These are phyloP conservation scores for Natrix natrix DNA, from an alignment of 2,797 vertebrate genomes.

Conservation along the genomic window DNA sequence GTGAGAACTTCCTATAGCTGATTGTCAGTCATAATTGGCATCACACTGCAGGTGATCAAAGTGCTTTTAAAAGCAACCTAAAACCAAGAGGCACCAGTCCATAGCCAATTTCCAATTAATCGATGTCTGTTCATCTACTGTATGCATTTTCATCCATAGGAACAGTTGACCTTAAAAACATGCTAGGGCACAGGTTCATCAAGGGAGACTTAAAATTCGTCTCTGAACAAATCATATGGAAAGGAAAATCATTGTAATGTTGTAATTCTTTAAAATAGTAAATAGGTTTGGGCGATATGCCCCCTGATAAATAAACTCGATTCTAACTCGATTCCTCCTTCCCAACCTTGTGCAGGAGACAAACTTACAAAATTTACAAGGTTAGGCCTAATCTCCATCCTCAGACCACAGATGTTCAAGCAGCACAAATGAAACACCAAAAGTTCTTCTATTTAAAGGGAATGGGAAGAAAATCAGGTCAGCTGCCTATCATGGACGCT, in stretches of 20 bases:
- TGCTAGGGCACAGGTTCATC: background rate
- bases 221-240: background rate
- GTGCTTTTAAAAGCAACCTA: background rate
- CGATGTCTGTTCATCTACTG: background rate
- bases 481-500: background rate
- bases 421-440: background rate
- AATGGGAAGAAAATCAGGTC: background rate
- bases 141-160: background rate
- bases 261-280: background rate
- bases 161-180: background rate
- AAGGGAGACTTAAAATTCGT: background rate
- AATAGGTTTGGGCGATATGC: background rate
- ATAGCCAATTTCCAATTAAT: background rate
- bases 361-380: background rate
- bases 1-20: background rate
- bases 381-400: background rate
- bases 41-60: background rate
- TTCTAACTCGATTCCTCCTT: background rate
- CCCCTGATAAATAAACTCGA: background rate
- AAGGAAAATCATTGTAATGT: background rate
- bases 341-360: background rate
- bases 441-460: background rate
- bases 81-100: background rate
- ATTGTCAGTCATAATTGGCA: background rate
- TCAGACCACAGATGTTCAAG: background rate